Percentiles rank a stretch among this genome's conserved stretches.
These are phyloP conservation scores for Xenopus laevis DNA, from an alignment of 2,113 vertebrate genomes.

Conservation along the genomic window DNA sequence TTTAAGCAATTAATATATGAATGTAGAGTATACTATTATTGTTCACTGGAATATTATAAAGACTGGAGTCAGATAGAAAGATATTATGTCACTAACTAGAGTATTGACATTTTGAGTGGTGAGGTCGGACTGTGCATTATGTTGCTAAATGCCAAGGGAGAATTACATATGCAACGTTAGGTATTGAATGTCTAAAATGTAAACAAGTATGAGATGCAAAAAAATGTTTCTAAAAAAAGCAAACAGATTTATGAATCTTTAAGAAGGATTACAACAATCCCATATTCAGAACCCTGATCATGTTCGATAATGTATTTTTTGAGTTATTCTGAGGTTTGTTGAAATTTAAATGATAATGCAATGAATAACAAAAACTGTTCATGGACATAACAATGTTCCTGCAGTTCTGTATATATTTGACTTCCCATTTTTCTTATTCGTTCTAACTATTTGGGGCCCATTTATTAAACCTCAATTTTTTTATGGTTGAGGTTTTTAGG, in stretches of 20 bases:
- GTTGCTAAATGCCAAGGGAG: not conserved
- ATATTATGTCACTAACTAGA: not conserved
- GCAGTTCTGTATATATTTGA: too few relatives aligned
- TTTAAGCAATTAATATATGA: not conserved
- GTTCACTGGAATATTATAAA: conserved; percentile 12
- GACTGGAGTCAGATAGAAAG: too few relatives aligned
- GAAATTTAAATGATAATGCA: too few relatives aligned
- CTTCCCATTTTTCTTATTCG: too few relatives aligned
- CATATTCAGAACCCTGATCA: too few relatives aligned
- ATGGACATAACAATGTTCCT: too few relatives aligned
- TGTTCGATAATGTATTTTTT: not conserved
- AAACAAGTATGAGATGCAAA: too few relatives aligned
- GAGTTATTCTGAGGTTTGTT: not conserved
- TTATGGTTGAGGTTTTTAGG: too few relatives aligned
- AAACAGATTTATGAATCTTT: not conserved
- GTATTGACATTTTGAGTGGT: conserved; percentile 8
- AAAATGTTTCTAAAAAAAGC: not conserved
- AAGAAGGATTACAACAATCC: too few relatives aligned
- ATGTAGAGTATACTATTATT: conserved; percentile 21
- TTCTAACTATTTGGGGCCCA: too few relatives aligned
- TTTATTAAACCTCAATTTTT: too few relatives aligned
- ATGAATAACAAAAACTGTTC: not conserved
- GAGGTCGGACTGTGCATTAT: not conserved
- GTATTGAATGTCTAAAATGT: too few relatives aligned
- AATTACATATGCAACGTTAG: not conserved